These are phyloP conservation scores for Dendroctonus ponderosae DNA, from an alignment of 1,140 invertebrate genomes.

Conservation along the genomic window DNA sequence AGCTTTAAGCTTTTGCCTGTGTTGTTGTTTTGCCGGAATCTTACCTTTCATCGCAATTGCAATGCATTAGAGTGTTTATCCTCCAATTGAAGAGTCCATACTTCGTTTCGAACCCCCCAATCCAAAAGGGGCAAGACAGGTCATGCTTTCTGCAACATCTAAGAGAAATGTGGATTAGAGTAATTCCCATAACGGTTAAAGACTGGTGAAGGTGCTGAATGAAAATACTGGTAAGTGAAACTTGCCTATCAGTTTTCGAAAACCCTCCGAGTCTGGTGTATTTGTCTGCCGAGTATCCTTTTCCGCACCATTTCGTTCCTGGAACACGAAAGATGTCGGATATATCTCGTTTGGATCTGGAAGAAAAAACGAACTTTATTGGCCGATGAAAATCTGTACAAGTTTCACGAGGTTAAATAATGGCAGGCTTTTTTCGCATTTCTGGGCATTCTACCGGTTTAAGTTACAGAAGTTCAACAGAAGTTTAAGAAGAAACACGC, in stretches of 20 bases:
- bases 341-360: slow-evolving; percentile 49
- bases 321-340: slow-evolving; percentile 69
- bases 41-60: slow-evolving; percentile 84
- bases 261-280: slow-evolving; percentile 77
- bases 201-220: too few species aligned
- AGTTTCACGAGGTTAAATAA: too few species aligned
- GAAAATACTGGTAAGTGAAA: too few species aligned
- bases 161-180: too few species aligned
- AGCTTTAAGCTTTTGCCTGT: too few species aligned
- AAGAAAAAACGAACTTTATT: background rate
- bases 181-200: too few species aligned
- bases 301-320: slow-evolving; percentile 86
- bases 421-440: too few species aligned
- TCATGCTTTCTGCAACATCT: slow-evolving; percentile 84
- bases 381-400: too few species aligned
- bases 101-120: slow-evolving; percentile 71
- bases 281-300: slow-evolving; percentile 70
- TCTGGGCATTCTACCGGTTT: too few species aligned
- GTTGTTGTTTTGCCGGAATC: background rate
- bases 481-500: too few species aligned
- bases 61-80: slow-evolving; percentile 82
- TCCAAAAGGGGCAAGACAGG: slow-evolving; percentile 74
- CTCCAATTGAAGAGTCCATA: slow-evolving; percentile 73
- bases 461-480: too few species aligned
- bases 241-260: slow-evolving; percentile 62